Conservation (phyloP, 2,113 vertebrate species). For the Ptilorrhoa leucosticta region DNA sequence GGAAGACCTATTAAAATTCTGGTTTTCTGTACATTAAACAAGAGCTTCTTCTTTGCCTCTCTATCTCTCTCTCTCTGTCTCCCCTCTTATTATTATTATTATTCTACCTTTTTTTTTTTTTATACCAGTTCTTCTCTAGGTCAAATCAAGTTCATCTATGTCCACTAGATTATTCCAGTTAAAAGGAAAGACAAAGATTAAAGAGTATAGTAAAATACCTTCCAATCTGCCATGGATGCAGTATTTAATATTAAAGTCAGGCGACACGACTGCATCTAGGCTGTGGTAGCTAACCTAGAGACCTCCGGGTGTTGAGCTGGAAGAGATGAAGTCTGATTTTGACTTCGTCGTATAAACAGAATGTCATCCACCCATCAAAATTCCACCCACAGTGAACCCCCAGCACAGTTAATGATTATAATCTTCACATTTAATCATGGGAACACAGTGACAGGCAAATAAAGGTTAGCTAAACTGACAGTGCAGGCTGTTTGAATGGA, state of each 20-base stretch:
- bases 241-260: conserved; percentile 67
- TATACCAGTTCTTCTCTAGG: conserved; percentile 68
- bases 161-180: conserved; percentile 75
- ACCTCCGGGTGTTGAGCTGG: conserved; percentile 84
- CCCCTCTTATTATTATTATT: background rate
- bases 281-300: conserved; percentile 75
- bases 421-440: conserved; percentile 80
- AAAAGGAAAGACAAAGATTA: conserved; percentile 54
- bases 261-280: conserved; percentile 59
- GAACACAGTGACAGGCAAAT: conserved; percentile 77
- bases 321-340: conserved; percentile 79
- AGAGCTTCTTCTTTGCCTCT: background rate
- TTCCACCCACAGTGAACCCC: conserved; percentile 71
- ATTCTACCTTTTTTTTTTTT: background rate
- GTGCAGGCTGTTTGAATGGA: conserved; percentile 54
- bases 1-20: background rate
- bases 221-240: conserved; percentile 46
- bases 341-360: conserved; percentile 75
- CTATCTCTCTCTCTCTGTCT: background rate
- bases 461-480: conserved; percentile 79
- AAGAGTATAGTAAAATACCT: conserved; percentile 46
- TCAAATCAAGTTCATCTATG: conserved; percentile 77
- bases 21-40: background rate
- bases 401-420: conserved; percentile 77
- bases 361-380: conserved; percentile 75